Evolutionary conservation across 1,140 invertebrate species (phyloP), one percentile per base, ranked within the genome.

Genomic region (Delia radicum): DNA sequence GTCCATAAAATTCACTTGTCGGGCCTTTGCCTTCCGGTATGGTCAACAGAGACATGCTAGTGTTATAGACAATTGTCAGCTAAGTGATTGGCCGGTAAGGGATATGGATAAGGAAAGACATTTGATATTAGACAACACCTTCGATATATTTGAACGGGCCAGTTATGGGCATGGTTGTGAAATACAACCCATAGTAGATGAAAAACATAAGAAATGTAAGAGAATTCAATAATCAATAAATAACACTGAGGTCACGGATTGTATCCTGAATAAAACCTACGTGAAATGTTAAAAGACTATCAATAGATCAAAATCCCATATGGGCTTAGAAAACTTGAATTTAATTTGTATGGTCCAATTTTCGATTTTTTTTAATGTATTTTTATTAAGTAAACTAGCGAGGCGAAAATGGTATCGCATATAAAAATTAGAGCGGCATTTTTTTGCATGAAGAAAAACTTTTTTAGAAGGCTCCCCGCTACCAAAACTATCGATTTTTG

Each of bases 161-260:
- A 94, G 93, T 81, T 94, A 92, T 78, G 93, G 93, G 0, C 89
- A 92, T 69, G 93, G 93, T 1, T 94, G 93, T 77, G 93, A 94
- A 82, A 89, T 92, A 1, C 88, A 90, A 79, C 88, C 85, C 48
- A 85, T 86, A 26, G 78, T 85, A 6, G 84, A 87, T 78, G 85
- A 84, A 13, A 88, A 89, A 74, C 85, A 87, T 75, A 85, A 87
- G 42, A 87, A 87, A 67, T 81, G 88, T 89, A 74, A 81, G 84
- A 79, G 1, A 12, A 28, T 46, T 7, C 13, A n/a, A n/a, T n/a
- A n/a, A n/a, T n/a, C n/a, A n/a, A n/a, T n/a, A n/a, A n/a, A n/a
- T n/a, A n/a, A n/a, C n/a, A n/a, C n/a, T n/a, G n/a, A n/a, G n/a
- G n/a, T n/a, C 31, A 28, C 6, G 33, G 13, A 13, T 37, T 7